Conservation (phyloP, 2,113 vertebrate species). For the Isurus oxyrinchus region DNA sequence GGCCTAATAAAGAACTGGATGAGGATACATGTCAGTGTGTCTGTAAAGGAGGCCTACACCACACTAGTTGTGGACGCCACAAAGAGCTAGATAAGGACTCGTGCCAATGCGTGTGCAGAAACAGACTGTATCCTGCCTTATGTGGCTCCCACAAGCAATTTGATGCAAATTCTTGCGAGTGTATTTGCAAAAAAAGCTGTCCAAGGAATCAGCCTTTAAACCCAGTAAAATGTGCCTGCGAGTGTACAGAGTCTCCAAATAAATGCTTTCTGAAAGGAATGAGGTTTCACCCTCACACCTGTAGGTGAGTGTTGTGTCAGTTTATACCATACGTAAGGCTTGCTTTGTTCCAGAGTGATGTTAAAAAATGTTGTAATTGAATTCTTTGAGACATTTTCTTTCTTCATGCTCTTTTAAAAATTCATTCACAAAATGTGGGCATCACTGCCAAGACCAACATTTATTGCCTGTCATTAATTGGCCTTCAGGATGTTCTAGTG, state of each 20-base stretch:
- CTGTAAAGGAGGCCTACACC: conserved; percentile 60
- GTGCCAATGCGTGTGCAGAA: conserved; percentile 79
- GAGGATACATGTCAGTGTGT: conserved; percentile 85
- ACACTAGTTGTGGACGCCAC: conserved; percentile 70
- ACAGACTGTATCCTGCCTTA: conserved; percentile 59
- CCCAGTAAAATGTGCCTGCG: conserved; percentile 76
- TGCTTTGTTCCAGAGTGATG: not conserved
- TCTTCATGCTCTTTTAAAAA: not conserved
- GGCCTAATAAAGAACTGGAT: conserved; percentile 80
- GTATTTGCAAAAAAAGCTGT: conserved; percentile 74
- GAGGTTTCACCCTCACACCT: conserved; percentile 80
- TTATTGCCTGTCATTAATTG: not conserved
- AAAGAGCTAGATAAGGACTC: conserved; percentile 71
- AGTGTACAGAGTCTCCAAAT: conserved; percentile 83
- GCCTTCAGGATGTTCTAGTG: not conserved
- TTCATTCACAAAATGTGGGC: not conserved
- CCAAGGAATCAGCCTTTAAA: conserved; percentile 81
- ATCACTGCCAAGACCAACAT: not conserved
- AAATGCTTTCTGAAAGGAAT: conserved; percentile 87
- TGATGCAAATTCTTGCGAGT: conserved; percentile 80
- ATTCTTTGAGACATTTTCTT: not conserved
- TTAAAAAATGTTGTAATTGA: not conserved
- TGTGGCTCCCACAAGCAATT: conserved; percentile 72
- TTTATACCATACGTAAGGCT: not conserved
- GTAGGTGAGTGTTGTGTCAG: conserved; percentile 68